These are phyloP conservation scores for Sarcophilus harrisii DNA, from an alignment of 2,797 vertebrate genomes.

Conservation along the genomic window DNA sequence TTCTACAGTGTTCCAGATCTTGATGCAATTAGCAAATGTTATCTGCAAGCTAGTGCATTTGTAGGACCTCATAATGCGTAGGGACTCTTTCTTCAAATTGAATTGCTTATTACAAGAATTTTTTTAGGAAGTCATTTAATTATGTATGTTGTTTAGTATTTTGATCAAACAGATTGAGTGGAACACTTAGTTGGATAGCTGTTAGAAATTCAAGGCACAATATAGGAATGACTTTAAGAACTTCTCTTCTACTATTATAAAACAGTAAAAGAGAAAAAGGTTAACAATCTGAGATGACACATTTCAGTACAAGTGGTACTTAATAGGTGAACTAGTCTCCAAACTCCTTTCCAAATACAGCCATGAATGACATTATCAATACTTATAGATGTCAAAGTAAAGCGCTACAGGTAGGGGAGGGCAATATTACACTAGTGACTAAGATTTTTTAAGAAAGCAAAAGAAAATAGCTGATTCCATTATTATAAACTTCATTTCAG, in stretches of 20 bases:
- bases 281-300: slow-evolving; percentile 3
- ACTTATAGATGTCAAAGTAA: background rate
- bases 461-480: slow-evolving; percentile 15
- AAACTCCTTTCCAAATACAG: slow-evolving; percentile 22
- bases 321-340: background rate
- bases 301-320: background rate
- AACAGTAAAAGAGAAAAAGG: background rate
- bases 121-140: background rate
- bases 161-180: slow-evolving; percentile 25
- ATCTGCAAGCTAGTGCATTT: background rate
- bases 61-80: background rate
- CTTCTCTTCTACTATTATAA: background rate
- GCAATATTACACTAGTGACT: background rate
- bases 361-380: slow-evolving; percentile 1
- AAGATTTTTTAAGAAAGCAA: slow-evolving; percentile 7
- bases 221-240: background rate
- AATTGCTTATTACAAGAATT: background rate
- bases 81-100: background rate
- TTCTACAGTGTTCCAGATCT: background rate
- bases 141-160: background rate
- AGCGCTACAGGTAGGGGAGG: background rate
- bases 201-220: background rate
- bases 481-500: slow-evolving; percentile 31
- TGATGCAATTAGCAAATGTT: background rate
- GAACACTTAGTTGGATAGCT: background rate